phyloP scores from a whole-genome alignment of 2,797 vertebrate genomes.

The Periparus ater region DNA sequence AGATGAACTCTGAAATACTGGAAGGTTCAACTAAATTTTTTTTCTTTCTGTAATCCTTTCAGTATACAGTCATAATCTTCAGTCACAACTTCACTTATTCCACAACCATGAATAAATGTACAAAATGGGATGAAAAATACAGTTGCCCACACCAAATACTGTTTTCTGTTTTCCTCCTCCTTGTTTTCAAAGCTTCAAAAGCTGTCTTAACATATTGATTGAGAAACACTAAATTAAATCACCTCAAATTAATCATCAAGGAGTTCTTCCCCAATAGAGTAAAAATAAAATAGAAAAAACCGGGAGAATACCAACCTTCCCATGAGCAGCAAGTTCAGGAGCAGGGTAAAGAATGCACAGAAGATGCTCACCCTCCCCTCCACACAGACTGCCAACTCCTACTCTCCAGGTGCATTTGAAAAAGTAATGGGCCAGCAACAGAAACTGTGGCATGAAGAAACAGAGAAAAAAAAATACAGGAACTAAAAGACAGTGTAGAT shows the following conservation, averaged over 20 bases:
- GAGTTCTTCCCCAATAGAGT: neutral
- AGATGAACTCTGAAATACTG: constrained; percentile 18
- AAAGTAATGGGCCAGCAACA: neutral
- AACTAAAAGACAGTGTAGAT: neutral
- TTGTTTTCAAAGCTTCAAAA: neutral
- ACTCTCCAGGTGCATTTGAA: neutral
- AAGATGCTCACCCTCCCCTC: neutral
- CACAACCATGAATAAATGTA: neutral
- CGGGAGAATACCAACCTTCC: neutral
- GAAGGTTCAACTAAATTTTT: neutral
- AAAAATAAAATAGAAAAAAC: neutral
- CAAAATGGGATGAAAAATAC: neutral
- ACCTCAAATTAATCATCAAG: neutral
- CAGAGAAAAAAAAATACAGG: neutral
- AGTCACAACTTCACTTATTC: neutral
- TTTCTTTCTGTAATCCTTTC: neutral
- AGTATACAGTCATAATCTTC: neutral
- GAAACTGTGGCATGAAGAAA: neutral
- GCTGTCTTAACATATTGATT: neutral
- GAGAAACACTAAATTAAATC: neutral
- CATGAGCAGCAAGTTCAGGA: neutral
- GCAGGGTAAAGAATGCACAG: fast-evolving
- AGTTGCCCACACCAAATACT: neutral
- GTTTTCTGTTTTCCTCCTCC: neutral
- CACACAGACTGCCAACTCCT: neutral